Percentiles rank a stretch among this genome's conserved stretches.
Conservation (phyloP, 30 jellyfish, hydroid and myxozoan genomes). For the Sanderia malayensis region DNA sequence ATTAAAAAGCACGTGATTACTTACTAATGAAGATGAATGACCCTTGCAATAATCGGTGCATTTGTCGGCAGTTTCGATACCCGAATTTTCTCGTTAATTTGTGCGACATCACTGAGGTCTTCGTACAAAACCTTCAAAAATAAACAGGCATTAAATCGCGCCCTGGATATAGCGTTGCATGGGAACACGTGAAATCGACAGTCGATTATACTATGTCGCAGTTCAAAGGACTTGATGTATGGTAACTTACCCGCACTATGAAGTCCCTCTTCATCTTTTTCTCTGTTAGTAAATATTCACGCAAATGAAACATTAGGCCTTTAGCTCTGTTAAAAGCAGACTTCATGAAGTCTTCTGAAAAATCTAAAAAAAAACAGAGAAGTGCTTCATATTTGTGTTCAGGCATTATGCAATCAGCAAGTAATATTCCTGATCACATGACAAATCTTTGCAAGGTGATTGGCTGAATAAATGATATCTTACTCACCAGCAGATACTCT, state of each 20-base stretch:
- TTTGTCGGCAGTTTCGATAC: conserved; percentile 57
- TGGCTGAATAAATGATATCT: too few species aligned
- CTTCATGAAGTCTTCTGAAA: conserved; percentile 80
- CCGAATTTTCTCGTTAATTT: conserved; percentile 77
- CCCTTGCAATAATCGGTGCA: conserved; percentile 77
- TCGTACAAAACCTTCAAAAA: conserved; percentile 78
- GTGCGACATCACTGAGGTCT: conserved; percentile 95
- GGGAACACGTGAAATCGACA: too few species aligned
- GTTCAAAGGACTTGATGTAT: too few species aligned
- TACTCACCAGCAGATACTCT: conserved; percentile 71
- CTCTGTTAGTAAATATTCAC: conserved; percentile 93
- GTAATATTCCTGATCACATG: too few species aligned
- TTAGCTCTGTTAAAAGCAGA: conserved; percentile 87
- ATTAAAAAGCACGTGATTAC: too few species aligned
- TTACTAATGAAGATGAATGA: conserved; percentile 64
- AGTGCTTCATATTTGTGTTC: too few species aligned
- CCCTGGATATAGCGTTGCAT: too few species aligned
- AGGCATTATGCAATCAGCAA: too few species aligned
- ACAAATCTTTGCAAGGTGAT: too few species aligned
- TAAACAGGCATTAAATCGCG: not conserved
- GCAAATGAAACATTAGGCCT: conserved; percentile 84
- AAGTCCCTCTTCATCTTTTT: conserved; percentile 65
- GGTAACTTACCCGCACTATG: conserved; percentile 65
- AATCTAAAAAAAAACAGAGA: conserved; percentile 11
- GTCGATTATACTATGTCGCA: too few species aligned